Evolutionary conservation across 92 coral and sea anemone species (phyloP), one percentile per base, ranked within the genome.

Genomic region (Phymanthus crucifer): DNA sequence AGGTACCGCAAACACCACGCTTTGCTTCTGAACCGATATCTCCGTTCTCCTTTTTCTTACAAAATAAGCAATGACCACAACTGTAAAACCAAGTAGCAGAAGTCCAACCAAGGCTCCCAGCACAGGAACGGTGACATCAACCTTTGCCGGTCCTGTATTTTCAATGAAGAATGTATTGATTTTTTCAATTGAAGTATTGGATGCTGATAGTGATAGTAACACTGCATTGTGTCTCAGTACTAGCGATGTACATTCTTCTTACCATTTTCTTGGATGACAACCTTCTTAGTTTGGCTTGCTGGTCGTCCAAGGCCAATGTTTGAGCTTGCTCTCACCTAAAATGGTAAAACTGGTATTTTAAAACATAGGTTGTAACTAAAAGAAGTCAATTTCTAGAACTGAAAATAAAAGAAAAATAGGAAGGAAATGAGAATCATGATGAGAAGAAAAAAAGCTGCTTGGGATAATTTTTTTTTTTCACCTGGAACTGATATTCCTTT

Each of bases 401-500:
- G n/a, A 38, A 21, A 5, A 65, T 9, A 7, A 10, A 66, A 4
- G 40, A 40, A 0, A 73, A 73, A 18, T 5, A 2, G 18, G 2
- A 8, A 6, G 10, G 0, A 19, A 8, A 73, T 16, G 4, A 38
- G 21, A 26, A 38, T 4, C 43, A 10, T 2, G 2, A 4, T 24
- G n/a, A n/a, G n/a, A n/a, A n/a, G n/a, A n/a, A n/a, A n/a, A n/a
- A n/a, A n/a, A n/a, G n/a, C n/a, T n/a, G n/a, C n/a, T n/a, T n/a
- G n/a, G n/a, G n/a, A n/a, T n/a, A n/a, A n/a, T n/a, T n/a, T n/a
- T n/a, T n/a, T n/a, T n/a, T n/a, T 70, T 83, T 50, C 35, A 89
- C 92, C 90, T 65, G 71, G 37, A 89, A 81, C 5, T 27, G 27
- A 68, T 89, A 89, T 31, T 81, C 77, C 11, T 46, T 80, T 26